These are phyloP conservation scores for Nyleta sp. DNA, from an alignment of 2,888 invertebrate genomes.

Conservation along the genomic window DNA sequence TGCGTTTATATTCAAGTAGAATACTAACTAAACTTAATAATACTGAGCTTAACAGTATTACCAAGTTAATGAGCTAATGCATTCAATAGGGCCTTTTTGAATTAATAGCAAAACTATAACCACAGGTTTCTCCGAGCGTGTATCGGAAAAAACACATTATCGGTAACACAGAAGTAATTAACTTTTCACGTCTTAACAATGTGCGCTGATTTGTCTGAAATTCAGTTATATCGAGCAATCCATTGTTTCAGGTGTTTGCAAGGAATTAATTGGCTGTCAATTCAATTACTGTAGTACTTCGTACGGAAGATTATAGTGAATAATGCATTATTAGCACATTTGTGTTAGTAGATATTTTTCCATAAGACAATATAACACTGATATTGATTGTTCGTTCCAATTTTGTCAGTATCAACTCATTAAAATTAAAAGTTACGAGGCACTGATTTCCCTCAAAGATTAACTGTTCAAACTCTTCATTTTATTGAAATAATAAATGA, in stretches of 20 bases:
- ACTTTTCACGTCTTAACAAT: constrained; percentile 30
- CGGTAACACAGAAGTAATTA: constrained; percentile 24
- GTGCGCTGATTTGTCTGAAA: constrained; percentile 44
- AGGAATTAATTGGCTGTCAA: constrained; percentile 55
- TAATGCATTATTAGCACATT: constrained; percentile 40
- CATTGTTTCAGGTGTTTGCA: constrained; percentile 52
- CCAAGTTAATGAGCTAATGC: too few relatives aligned
- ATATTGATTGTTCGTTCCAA: background rate
- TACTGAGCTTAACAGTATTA: too few relatives aligned
- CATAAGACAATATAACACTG: background rate
- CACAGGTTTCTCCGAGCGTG: too few relatives aligned
- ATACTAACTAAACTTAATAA: too few relatives aligned
- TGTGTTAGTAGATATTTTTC: constrained; percentile 3
- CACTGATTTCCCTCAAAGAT: too few relatives aligned
- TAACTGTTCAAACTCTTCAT: too few relatives aligned
- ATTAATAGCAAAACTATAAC: too few relatives aligned
- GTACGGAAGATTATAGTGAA: constrained; percentile 35
- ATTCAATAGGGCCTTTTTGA: too few relatives aligned
- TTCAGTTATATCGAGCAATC: constrained; percentile 50
- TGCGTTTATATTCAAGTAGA: too few relatives aligned
- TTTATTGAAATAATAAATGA: too few relatives aligned
- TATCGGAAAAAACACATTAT: too few relatives aligned
- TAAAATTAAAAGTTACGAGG: too few relatives aligned
- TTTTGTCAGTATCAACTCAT: background rate
- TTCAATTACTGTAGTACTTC: constrained; percentile 47